Percentiles rank a stretch among this genome's conserved stretches.
Conservation (phyloP, 2,113 vertebrate species). For the Epinephelus lanceolatus region DNA sequence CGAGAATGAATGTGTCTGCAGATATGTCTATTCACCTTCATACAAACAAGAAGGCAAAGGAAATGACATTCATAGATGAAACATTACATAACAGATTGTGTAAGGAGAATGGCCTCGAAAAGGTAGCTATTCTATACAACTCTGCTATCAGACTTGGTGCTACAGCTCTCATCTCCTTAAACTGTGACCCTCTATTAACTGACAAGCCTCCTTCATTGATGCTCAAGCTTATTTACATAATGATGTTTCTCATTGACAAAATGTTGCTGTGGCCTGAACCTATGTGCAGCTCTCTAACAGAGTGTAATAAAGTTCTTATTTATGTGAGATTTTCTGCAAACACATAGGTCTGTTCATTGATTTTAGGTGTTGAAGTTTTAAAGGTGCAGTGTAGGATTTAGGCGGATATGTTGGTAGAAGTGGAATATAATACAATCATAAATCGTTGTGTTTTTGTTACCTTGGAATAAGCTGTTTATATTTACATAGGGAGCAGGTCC, state of each 20-base stretch:
- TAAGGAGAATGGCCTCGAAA: constrained; percentile 13
- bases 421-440: too few relatives aligned
- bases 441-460: too few relatives aligned
- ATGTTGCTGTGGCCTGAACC: neutral
- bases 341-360: neutral
- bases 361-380: neutral
- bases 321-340: neutral
- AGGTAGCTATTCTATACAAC: neutral
- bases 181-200: constrained; percentile 14
- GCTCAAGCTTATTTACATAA: constrained; percentile 3
- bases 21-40: neutral
- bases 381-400: too few relatives aligned
- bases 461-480: too few relatives aligned
- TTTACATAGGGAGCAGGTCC: too few relatives aligned
- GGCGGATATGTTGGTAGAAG: too few relatives aligned
- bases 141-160: neutral
- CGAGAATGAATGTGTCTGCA: neutral
- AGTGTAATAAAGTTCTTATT: neutral
- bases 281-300: neutral
- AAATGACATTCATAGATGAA: neutral
- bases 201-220: neutral
- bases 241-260: neutral
- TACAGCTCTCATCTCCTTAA: constrained; percentile 13
- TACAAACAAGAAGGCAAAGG: neutral
- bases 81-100: constrained; percentile 4